Percentiles rank a stretch among this genome's conserved stretches.
Evolutionary conservation across 2,113 vertebrate genomes (phyloP).

Genomic region (Excalfactoria chinensis): DNA sequence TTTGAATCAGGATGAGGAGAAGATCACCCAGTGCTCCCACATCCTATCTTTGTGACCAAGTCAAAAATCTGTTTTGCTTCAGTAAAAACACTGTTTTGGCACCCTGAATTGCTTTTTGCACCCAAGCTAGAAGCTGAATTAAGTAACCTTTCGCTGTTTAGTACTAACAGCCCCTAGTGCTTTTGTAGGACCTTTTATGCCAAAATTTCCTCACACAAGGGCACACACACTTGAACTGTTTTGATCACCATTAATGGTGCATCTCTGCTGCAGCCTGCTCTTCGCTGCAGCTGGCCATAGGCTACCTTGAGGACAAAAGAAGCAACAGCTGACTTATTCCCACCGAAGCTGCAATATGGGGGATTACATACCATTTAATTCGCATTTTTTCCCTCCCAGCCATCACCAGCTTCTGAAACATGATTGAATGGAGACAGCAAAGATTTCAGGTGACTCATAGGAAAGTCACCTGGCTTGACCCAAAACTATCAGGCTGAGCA

Average conservation of each 20-base stretch:
- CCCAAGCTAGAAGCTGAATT: conserved; percentile 47
- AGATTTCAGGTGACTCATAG: not conserved
- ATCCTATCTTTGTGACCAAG: conserved; percentile 28
- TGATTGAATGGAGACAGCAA: accelerated
- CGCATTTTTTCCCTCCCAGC: not conserved
- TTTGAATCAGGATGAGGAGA: conserved; percentile 37
- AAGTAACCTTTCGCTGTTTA: not conserved
- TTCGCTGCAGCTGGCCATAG: not conserved
- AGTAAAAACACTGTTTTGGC: conserved; percentile 40
- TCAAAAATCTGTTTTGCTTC: conserved; percentile 24
- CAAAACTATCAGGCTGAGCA: not conserved
- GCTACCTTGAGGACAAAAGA: not conserved
- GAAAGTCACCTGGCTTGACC: not conserved
- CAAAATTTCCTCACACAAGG: not conserved
- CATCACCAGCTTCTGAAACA: not conserved
- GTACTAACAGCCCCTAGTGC: not conserved
- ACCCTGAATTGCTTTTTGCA: conserved; percentile 42
- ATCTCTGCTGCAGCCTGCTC: not conserved
- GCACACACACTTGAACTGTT: not conserved
- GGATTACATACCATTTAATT: not conserved
- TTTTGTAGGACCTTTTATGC: not conserved
- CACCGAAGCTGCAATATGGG: not conserved
- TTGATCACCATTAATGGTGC: accelerated
- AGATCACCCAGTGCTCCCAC: conserved; percentile 43
- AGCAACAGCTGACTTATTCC: not conserved